These are phyloP conservation scores for Chironex yamaguchii DNA, from an alignment of 30 jellyfish, hydroid and myxozoan genomes.

Conservation along the genomic window DNA sequence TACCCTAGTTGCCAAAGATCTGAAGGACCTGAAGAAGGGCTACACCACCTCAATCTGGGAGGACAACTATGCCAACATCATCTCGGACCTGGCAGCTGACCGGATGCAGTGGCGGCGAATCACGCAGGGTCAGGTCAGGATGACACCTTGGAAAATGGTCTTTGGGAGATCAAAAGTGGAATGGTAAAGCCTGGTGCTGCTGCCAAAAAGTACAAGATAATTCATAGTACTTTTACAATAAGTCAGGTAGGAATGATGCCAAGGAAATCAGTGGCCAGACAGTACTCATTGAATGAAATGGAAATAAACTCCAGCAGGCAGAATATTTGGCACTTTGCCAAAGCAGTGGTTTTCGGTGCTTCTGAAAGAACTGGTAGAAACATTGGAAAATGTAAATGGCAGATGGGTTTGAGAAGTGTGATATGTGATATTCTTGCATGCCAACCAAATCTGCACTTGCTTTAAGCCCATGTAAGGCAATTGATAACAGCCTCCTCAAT, in stretches of 20 bases:
- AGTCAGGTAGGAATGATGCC: background rate
- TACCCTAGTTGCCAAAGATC: too few species aligned
- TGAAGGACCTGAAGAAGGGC: too few species aligned
- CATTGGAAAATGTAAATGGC: background rate
- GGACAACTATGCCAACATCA: too few species aligned
- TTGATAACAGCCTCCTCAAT: background rate
- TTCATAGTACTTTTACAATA: background rate
- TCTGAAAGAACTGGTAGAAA: background rate
- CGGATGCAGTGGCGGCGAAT: too few species aligned
- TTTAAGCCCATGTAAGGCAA: background rate
- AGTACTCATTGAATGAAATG: background rate
- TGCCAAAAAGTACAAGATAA: background rate
- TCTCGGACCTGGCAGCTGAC: too few species aligned
- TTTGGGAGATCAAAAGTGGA: background rate
- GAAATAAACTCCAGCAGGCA: background rate
- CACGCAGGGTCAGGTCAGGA: too few species aligned
- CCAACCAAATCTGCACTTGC: background rate
- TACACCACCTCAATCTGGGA: too few species aligned
- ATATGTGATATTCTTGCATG: background rate
- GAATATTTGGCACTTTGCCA: background rate
- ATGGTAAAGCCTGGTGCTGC: background rate
- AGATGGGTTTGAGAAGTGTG: background rate
- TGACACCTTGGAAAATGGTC: background rate
- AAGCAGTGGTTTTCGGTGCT: background rate
- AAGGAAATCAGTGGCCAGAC: background rate